phyloP scores from a whole-genome alignment of 2,888 invertebrate species.

The Venusia cambrica region DNA sequence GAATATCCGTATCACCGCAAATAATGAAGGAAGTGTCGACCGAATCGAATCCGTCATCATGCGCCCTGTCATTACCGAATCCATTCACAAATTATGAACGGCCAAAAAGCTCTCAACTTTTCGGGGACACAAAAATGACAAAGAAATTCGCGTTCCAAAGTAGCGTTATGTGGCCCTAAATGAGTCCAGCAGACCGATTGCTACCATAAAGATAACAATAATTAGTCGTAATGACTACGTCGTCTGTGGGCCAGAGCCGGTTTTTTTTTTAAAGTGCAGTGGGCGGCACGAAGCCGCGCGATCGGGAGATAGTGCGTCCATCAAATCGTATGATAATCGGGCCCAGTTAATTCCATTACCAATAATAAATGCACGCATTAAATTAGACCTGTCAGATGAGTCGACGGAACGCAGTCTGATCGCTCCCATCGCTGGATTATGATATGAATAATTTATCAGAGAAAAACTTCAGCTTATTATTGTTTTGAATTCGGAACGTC shows the following conservation, averaged over 20 bases:
- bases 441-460: slow-evolving; percentile 79
- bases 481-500: slow-evolving; percentile 70
- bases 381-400: slow-evolving; percentile 78
- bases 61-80: slow-evolving; percentile 63
- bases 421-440: slow-evolving; percentile 77
- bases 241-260: slow-evolving; percentile 51
- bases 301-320: slow-evolving; percentile 77
- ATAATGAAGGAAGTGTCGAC: slow-evolving; percentile 65
- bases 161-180: slow-evolving; percentile 61
- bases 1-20: slow-evolving; percentile 72
- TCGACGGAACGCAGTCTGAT: slow-evolving; percentile 66
- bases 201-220: slow-evolving; percentile 79
- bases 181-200: slow-evolving; percentile 66
- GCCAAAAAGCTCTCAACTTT: slow-evolving; percentile 45
- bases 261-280: slow-evolving; percentile 58
- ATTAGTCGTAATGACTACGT: slow-evolving; percentile 75
- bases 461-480: slow-evolving; percentile 61
- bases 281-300: slow-evolving; percentile 61
- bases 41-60: slow-evolving; percentile 45
- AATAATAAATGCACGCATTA: slow-evolving; percentile 81
- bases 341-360: slow-evolving; percentile 78
- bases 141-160: slow-evolving; percentile 61
- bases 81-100: slow-evolving; percentile 40
- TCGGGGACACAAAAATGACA: slow-evolving; percentile 57
- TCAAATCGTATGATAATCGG: slow-evolving; percentile 81